A percentile compares a stretch with the other conserved stretches of the same genome.
phyloP scores from a whole-genome alignment of 2,888 invertebrate genomes.

The Dicycla oo region DNA sequence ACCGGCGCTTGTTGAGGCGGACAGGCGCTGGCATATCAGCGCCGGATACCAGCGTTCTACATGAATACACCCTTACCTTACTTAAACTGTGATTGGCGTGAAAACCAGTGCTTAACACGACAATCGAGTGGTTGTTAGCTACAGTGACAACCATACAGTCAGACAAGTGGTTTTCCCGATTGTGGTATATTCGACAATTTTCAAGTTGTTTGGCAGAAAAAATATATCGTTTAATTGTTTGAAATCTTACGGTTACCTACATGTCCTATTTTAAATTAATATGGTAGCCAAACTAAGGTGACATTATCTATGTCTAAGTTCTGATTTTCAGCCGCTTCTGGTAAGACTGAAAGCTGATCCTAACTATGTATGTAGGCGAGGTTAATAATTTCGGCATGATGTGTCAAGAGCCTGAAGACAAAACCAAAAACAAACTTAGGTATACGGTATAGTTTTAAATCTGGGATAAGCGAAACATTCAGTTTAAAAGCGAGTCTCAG shows the following conservation, averaged over 20 bases:
- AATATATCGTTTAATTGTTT: too few species aligned
- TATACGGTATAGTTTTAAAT: too few species aligned
- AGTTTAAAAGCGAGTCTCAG: background rate
- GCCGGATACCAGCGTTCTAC: too few species aligned
- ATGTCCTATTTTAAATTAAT: too few species aligned
- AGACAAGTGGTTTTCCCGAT: background rate
- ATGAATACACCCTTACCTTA: too few species aligned
- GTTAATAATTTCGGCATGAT: background rate
- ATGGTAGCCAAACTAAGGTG: background rate
- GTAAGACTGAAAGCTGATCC: background rate
- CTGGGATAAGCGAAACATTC: background rate
- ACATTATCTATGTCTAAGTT: background rate
- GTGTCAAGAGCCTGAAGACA: background rate
- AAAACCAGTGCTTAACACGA: constrained; percentile 25
- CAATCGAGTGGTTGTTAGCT: background rate
- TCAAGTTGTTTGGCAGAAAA: too few species aligned
- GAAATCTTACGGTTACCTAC: too few species aligned
- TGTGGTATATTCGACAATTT: too few species aligned
- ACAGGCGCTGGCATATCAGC: too few species aligned
- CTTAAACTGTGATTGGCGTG: constrained; percentile 10
- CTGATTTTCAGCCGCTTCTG: background rate
- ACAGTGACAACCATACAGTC: background rate
- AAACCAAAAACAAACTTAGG: background rate
- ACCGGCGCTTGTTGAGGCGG: too few species aligned
- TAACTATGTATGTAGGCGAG: background rate